A percentile compares a stretch with the other conserved stretches of the same genome.
Conservation (phyloP, 2,888 invertebrate genomes). For the Melieria picta region DNA sequence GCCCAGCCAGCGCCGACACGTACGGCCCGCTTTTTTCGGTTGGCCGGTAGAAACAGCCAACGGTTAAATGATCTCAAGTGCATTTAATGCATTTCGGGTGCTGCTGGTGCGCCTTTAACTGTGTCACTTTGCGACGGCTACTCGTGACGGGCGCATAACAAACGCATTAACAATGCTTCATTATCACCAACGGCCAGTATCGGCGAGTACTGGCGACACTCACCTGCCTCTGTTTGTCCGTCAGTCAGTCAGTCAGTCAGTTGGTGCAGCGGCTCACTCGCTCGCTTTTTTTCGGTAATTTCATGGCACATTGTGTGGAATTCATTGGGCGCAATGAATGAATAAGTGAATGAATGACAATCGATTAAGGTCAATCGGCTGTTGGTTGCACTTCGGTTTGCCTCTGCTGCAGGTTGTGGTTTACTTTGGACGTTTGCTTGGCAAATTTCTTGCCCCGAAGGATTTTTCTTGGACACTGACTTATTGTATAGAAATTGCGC, state of each 20-base stretch:
- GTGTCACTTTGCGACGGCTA: constrained; percentile 29
- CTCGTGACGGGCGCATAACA: constrained; percentile 17
- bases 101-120: constrained; percentile 24
- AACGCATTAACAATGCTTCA: constrained; percentile 29
- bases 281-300: no score
- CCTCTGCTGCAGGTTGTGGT: not conserved
- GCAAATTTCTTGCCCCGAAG: no score
- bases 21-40: no score
- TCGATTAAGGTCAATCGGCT: constrained; percentile 34
- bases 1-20: no score
- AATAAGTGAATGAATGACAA: constrained; percentile 25
- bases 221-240: no score
- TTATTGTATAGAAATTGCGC: no score
- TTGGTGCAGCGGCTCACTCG: no score
- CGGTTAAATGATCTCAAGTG: constrained; percentile 30
- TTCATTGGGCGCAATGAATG: constrained; percentile 8
- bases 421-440: not conserved
- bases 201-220: no score
- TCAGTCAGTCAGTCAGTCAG: no score
- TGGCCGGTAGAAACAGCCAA: not conserved
- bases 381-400: not conserved
- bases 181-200: constrained; percentile 8
- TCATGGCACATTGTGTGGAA: no score
- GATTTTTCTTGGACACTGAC: no score
- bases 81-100: constrained; percentile 19